A percentile compares a stretch with the other conserved stretches of the same genome.
These are phyloP conservation scores for Mimumesa dahlbomi DNA, from an alignment of 2,888 invertebrate genomes.

Conservation along the genomic window DNA sequence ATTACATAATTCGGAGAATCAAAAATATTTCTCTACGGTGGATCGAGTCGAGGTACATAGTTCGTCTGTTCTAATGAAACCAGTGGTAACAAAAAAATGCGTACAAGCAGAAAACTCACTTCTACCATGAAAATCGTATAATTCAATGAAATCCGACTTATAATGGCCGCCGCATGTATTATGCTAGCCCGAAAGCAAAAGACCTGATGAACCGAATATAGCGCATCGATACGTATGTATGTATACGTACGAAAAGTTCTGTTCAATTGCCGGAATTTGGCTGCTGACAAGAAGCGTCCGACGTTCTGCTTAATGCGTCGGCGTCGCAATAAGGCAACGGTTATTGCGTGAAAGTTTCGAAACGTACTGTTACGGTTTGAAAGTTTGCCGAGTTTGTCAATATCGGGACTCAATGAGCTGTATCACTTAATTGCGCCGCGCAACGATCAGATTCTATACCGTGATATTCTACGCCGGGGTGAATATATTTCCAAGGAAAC, in stretches of 20 bases:
- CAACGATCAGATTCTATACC: conserved; percentile 33
- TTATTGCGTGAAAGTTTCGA: conserved; percentile 26
- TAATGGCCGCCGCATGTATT: neutral
- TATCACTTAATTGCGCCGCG: conserved; percentile 43
- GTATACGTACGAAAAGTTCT: conserved; percentile 25
- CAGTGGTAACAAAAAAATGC: no score
- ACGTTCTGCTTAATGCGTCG: conserved; percentile 36
- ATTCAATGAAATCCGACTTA: neutral
- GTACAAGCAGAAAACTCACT: no score
- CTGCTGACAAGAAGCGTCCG: conserved; percentile 46
- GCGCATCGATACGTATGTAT: conserved; percentile 13
- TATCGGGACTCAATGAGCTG: conserved; percentile 46
- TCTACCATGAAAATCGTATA: neutral
- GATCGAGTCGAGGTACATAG: no score
- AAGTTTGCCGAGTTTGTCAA: conserved; percentile 46
- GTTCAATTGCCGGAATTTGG: conserved; percentile 26
- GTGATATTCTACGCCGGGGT: conserved; percentile 19
- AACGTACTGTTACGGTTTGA: conserved; percentile 27
- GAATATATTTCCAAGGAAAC: neutral
- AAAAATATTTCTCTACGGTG: no score
- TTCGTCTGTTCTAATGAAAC: no score
- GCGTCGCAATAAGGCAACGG: neutral
- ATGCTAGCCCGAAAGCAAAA: conserved; percentile 10
- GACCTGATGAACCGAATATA: conserved; percentile 22
- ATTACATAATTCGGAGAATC: no score